Evolutionary conservation across 2,113 vertebrate species (phyloP).

Genomic region (Ascaphus truei): DNA sequence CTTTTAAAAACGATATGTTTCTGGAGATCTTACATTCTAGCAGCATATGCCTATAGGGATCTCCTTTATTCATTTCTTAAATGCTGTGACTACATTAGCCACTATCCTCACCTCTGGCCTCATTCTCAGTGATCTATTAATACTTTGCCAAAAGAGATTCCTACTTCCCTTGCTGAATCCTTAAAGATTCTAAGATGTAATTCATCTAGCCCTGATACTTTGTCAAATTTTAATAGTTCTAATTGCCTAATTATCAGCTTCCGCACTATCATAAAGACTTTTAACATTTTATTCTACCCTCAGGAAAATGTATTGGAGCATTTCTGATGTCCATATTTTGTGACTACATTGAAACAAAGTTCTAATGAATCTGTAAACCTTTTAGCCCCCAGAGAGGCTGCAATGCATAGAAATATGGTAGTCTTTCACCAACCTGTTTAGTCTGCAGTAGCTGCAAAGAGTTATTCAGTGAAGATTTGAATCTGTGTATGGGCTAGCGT

Average conservation of each 20-base stretch:
- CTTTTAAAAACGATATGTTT: no score
- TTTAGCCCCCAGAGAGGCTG: background rate
- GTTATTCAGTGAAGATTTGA: slow-evolving; percentile 3
- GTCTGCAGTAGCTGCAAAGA: background rate
- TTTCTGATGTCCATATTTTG: background rate
- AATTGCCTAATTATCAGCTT: slow-evolving; percentile 27
- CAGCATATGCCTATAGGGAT: no score
- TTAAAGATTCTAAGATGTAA: slow-evolving; percentile 14
- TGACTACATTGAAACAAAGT: background rate
- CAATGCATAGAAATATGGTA: slow-evolving; percentile 1
- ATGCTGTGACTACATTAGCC: background rate
- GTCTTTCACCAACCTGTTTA: background rate
- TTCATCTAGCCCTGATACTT: slow-evolving; percentile 23
- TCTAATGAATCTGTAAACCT: background rate
- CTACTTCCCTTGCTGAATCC: slow-evolving; percentile 1
- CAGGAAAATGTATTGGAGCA: slow-evolving; percentile 15
- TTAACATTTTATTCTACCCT: slow-evolving; percentile 12
- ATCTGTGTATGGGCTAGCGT: background rate
- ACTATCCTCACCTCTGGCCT: background rate
- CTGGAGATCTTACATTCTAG: no score
- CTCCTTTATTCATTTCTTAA: no score
- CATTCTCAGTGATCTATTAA: slow-evolving; percentile 11
- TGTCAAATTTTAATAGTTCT: slow-evolving; percentile 19
- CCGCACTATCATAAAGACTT: slow-evolving; percentile 23
- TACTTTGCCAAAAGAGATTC: slow-evolving; percentile 20